These are phyloP conservation scores for Drosophila ironensis DNA, from an alignment of 1,140 invertebrate species.

Conservation along the genomic window DNA sequence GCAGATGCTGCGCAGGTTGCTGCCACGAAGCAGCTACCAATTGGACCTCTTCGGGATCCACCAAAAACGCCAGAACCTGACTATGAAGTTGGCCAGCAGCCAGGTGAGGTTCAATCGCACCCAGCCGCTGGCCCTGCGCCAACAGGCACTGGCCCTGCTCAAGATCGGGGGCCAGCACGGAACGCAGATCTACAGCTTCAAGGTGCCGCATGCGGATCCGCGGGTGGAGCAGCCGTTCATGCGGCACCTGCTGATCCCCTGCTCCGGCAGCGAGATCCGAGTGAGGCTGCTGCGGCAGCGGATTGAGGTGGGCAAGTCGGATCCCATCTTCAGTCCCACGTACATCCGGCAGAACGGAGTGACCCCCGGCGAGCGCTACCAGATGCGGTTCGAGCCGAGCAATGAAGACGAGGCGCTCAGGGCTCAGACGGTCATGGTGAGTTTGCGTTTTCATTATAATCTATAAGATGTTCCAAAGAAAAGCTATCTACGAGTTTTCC, in stretches of 20 bases:
- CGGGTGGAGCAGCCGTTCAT: constrained; percentile 32
- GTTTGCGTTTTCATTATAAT: background rate
- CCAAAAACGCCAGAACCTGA: constrained; percentile 67
- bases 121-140: constrained; percentile 56
- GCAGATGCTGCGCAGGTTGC: constrained; percentile 57
- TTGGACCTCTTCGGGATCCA: constrained; percentile 75
- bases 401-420: constrained; percentile 74
- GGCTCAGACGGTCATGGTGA: constrained; percentile 74
- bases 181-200: constrained; percentile 75
- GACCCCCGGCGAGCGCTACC: constrained; percentile 55
- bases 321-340: constrained; percentile 67
- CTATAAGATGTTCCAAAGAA: too few relatives aligned
- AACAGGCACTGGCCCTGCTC: constrained; percentile 54
- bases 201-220: constrained; percentile 54
- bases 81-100: constrained; percentile 56
- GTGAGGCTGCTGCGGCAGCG: constrained; percentile 59
- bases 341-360: constrained; percentile 61
- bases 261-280: constrained; percentile 71
- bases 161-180: constrained; percentile 71
- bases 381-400: constrained; percentile 72
- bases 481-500: too few relatives aligned
- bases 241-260: constrained; percentile 68
- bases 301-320: constrained; percentile 32
- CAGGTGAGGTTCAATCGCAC: constrained; percentile 71
- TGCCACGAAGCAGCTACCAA: constrained; percentile 64